phyloP scores from a whole-genome alignment of 2,113 vertebrate species.

The Ciconia stormi region DNA sequence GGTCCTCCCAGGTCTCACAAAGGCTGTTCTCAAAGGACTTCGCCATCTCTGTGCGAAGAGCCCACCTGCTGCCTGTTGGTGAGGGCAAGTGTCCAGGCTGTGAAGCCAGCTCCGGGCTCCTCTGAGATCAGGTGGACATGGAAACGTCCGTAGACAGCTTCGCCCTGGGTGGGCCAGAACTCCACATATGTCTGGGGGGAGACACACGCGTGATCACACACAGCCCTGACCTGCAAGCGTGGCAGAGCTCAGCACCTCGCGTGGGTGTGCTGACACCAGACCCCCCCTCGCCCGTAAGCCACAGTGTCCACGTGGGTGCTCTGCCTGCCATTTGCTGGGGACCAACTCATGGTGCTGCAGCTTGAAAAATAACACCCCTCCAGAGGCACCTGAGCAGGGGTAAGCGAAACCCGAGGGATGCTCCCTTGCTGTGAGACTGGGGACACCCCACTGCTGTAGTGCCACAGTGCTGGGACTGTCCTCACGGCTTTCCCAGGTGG shows the following conservation, averaged over 20 bases:
- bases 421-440: background rate
- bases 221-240: fast-evolving
- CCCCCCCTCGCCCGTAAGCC: fast-evolving
- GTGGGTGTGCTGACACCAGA: background rate
- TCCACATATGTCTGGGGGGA: background rate
- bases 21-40: background rate
- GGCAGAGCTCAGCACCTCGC: fast-evolving
- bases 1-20: background rate
- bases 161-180: conserved; percentile 33
- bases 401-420: background rate
- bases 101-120: conserved; percentile 3
- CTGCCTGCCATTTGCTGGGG: background rate
- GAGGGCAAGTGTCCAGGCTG: conserved; percentile 5
- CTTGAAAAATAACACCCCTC: background rate
- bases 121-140: background rate
- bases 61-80: conserved; percentile 57
- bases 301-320: fast-evolving
- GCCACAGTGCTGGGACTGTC: no score
- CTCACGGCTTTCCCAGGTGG: fast-evolving
- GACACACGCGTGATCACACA: background rate
- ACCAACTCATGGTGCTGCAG: background rate
- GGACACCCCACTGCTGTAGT: fast-evolving
- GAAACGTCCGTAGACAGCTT: conserved; percentile 21
- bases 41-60: background rate
- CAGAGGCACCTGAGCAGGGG: background rate